phyloP scores from a whole-genome alignment of 2,888 invertebrate genomes.

The Tachina grossa region DNA sequence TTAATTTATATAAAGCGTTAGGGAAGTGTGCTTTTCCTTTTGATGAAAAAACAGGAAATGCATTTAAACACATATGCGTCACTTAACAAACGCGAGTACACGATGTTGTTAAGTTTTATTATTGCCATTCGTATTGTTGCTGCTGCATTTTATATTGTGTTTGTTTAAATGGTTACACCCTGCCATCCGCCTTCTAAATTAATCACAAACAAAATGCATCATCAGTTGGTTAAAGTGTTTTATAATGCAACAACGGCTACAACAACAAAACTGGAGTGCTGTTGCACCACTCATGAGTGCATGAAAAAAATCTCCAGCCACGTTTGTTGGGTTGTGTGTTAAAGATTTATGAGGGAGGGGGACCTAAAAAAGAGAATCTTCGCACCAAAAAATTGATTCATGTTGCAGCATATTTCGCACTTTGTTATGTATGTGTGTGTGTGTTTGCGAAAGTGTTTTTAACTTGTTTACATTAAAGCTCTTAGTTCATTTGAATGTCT shows the following conservation, averaged over 20 bases:
- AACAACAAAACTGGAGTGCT: constrained; percentile 14
- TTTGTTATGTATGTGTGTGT: constrained; percentile 20
- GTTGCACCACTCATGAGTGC: constrained; percentile 22
- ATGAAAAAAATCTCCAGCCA: constrained; percentile 23
- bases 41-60: constrained; percentile 43
- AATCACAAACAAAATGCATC: constrained; percentile 67
- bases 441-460: constrained; percentile 19
- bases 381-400: constrained; percentile 59
- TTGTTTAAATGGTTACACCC: constrained; percentile 62
- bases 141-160: constrained; percentile 49
- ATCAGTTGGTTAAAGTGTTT: constrained; percentile 68
- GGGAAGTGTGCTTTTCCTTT: background rate
- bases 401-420: constrained; percentile 54
- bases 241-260: constrained; percentile 56
- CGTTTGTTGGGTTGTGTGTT: constrained; percentile 18
- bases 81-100: constrained; percentile 45
- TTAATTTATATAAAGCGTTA: constrained; percentile 14
- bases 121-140: constrained; percentile 35
- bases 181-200: constrained; percentile 66
- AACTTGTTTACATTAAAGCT: constrained; percentile 48
- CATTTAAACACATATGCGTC: constrained; percentile 62
- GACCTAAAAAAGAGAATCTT: constrained; percentile 15
- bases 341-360: background rate
- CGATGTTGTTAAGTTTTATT: constrained; percentile 62
- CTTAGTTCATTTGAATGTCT: constrained; percentile 16